Conservation (phyloP, 2,888 invertebrate species). For the Melinaea menophilus region DNA sequence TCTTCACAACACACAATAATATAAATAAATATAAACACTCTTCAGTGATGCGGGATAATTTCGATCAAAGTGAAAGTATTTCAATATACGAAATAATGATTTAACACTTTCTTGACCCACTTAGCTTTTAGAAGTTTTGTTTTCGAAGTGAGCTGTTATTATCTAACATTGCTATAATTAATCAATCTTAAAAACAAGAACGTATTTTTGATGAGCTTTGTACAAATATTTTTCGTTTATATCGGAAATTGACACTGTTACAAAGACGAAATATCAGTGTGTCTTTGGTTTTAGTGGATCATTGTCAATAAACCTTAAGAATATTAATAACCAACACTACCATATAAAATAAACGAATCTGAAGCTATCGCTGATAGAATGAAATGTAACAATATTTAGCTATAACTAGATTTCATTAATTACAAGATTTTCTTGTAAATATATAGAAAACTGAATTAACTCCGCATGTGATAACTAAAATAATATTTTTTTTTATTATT, state of each 20-base stretch:
- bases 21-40: not conserved
- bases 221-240: no score
- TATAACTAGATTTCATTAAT: constrained; percentile 17
- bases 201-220: no score
- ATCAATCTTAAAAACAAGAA: no score
- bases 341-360: no score
- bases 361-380: not conserved
- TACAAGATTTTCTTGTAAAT: constrained; percentile 17
- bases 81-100: no score
- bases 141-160: not conserved
- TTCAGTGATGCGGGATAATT: not conserved
- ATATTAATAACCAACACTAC: no score
- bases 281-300: not conserved
- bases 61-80: not conserved
- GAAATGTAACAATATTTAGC: constrained; percentile 16
- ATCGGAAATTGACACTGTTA: no score
- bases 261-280: not conserved
- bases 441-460: constrained; percentile 19
- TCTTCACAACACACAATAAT: no score
- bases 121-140: not conserved
- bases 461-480: constrained; percentile 17
- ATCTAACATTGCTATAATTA: no score
- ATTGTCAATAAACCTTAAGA: no score
- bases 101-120: not conserved
- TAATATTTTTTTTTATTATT: constrained; percentile 22